These are phyloP conservation scores for Leptinotarsa rubiginosa DNA, from an alignment of 2,888 invertebrate species.

Conservation along the genomic window DNA sequence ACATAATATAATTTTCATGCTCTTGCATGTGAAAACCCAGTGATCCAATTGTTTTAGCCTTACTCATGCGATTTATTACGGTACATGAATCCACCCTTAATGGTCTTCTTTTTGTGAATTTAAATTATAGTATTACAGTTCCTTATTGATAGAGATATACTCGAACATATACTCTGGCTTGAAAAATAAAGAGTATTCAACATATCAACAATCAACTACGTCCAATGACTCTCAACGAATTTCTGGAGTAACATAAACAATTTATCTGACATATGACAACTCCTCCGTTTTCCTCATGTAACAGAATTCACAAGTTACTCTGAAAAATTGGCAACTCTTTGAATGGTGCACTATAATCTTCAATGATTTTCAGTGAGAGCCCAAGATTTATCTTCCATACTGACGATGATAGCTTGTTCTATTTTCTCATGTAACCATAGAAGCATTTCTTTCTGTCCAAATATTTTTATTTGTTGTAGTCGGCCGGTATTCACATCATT, in stretches of 20 bases:
- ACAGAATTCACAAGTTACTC: background rate
- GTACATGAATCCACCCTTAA: too few relatives aligned
- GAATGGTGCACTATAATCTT: constrained; percentile 1
- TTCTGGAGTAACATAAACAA: background rate
- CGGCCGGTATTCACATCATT: constrained; percentile 53
- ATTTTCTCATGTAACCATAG: constrained; percentile 81
- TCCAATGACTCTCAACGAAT: background rate
- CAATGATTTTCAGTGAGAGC: constrained; percentile 47
- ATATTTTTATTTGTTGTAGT: constrained; percentile 65
- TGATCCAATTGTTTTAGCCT: too few relatives aligned
- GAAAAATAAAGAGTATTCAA: background rate
- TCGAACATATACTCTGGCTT: background rate
- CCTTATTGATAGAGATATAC: too few relatives aligned
- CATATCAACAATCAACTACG: background rate
- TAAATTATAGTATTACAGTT: too few relatives aligned
- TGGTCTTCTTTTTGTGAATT: too few relatives aligned
- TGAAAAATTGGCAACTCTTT: background rate
- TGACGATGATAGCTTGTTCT: constrained; percentile 79
- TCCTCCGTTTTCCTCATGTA: background rate
- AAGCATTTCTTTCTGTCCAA: constrained; percentile 73
- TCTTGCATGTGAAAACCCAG: too few relatives aligned
- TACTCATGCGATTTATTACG: too few relatives aligned
- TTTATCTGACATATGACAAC: background rate
- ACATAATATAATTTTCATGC: too few relatives aligned
- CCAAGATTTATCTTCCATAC: constrained; percentile 80